A percentile compares a stretch with the other conserved stretches of the same genome.
phyloP scores from a whole-genome alignment of 2,113 vertebrate species.

The Spilogale gracilis region DNA sequence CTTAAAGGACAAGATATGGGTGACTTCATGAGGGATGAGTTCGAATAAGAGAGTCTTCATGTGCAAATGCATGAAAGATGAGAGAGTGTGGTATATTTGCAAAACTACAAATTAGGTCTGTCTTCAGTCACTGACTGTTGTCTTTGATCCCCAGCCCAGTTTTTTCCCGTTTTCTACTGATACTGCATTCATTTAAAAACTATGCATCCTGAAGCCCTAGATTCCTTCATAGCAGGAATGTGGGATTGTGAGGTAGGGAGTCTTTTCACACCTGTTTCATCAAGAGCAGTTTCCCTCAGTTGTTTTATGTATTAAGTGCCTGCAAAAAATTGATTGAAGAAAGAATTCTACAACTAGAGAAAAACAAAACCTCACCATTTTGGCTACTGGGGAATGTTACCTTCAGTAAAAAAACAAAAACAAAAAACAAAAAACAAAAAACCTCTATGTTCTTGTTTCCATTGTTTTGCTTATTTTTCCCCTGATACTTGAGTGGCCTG shows the following conservation, averaged over 20 bases:
- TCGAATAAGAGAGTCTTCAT: background rate
- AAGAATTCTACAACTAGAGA: background rate
- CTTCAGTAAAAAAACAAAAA: background rate
- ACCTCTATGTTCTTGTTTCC: background rate
- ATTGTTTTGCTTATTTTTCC: background rate
- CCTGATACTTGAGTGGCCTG: background rate
- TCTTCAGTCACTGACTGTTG: background rate
- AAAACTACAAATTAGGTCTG: background rate
- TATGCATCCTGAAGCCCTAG: background rate
- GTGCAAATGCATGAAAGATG: background rate
- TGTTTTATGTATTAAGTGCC: background rate
- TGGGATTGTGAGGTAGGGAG: background rate
- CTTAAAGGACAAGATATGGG: background rate
- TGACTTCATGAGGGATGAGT: background rate
- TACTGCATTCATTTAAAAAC: background rate
- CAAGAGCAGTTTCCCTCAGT: background rate
- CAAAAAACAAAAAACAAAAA: no score
- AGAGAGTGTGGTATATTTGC: background rate
- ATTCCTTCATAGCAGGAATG: background rate
- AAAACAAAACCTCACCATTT: background rate
- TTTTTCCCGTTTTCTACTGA: constrained; percentile 21
- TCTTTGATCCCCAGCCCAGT: background rate
- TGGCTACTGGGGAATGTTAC: background rate
- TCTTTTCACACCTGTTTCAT: background rate
- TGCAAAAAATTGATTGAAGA: background rate